Evolutionary conservation across 2,113 vertebrate genomes (phyloP), one percentile per base, ranked within the genome.

Genomic region (Daubentonia madagascariensis): DNA sequence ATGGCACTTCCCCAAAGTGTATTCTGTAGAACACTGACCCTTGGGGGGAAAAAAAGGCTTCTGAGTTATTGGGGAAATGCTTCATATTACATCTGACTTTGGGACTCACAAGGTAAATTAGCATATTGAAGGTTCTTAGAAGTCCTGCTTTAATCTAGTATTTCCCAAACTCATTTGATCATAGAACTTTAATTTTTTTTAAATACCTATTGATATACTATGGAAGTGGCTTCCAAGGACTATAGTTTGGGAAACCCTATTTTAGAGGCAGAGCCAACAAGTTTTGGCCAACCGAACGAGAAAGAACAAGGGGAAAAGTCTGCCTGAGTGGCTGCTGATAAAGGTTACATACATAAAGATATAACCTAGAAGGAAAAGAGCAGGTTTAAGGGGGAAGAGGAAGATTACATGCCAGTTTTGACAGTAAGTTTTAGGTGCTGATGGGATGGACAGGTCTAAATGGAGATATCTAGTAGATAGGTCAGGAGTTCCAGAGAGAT

Each of bases 61-160:
- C 35, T 13, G 61, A 45, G 67, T 43, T 50, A 52, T 32, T 85
- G 63, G 85, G 48, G 37, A 87, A 97, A 93, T 43, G 10, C 68
- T 90, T 84, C 61, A 50, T 50, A 65, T 78, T 93, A 13, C 87
- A 81, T 70, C n/a, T 87, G 57, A 23, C 57, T 68, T 86, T 96
- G 68, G 65, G 63, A 75, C 52, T 86, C 50, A 57, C 20, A 83
- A 85, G 65, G 17, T 30, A 75, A 8, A 32, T 80, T 40, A 76
- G 35, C 48, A 85, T 78, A 52, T 50, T 84, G 68, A 94, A 87
- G 30, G n/a, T 91, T 96, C 22, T 95, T 67, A 67, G 22, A 97
- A 96, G 63, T 94, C 86, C 30, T 87, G 35, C 68, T 87, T 95
- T 79, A 88, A 93, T 5, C 7, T 45, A 79, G 35, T 40, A 40